phyloP scores from a whole-genome alignment of 1,140 invertebrate genomes.

The Aphaenogaster rudis region DNA sequence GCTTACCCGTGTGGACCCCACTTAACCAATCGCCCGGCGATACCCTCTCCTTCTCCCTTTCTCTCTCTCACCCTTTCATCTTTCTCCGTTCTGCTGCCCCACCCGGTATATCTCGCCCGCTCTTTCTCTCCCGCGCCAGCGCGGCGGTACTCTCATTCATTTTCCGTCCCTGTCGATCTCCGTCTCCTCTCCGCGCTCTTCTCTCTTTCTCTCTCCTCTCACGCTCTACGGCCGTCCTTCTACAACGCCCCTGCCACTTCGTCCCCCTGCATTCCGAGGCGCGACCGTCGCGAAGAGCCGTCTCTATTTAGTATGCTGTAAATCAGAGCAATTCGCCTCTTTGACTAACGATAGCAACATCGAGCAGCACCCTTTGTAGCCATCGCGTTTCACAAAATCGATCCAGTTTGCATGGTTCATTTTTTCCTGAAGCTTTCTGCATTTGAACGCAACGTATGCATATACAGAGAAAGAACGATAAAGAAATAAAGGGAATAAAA shows the following conservation, averaged over 20 bases:
- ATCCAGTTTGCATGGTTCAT: background rate
- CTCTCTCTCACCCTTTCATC: background rate
- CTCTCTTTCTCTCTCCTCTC: constrained; percentile 46
- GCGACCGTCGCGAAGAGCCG: constrained; percentile 64
- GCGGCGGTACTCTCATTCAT: constrained; percentile 65
- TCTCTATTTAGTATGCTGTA: constrained; percentile 80
- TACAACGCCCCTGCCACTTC: constrained; percentile 47
- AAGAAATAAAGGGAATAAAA: background rate
- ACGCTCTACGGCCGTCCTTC: constrained; percentile 41
- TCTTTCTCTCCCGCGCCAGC: constrained; percentile 52
- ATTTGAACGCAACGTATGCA: background rate
- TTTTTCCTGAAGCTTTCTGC: background rate
- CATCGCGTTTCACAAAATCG: constrained; percentile 6
- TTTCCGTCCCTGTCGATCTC: constrained; percentile 39
- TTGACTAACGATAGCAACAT: constrained; percentile 73
- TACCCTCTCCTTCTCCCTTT: constrained; percentile 58
- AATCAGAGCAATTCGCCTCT: constrained; percentile 79
- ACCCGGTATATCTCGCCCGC: constrained; percentile 26
- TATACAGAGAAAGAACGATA: too few species aligned
- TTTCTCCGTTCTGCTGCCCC: constrained; percentile 44
- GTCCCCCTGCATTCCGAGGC: constrained; percentile 76
- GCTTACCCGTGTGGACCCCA: constrained; percentile 74
- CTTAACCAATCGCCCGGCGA: constrained; percentile 75
- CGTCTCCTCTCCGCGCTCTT: constrained; percentile 27
- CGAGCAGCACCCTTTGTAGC: background rate